These are phyloP conservation scores for Epicauta chinensis DNA, from an alignment of 1,140 invertebrate species.

Conservation along the genomic window DNA sequence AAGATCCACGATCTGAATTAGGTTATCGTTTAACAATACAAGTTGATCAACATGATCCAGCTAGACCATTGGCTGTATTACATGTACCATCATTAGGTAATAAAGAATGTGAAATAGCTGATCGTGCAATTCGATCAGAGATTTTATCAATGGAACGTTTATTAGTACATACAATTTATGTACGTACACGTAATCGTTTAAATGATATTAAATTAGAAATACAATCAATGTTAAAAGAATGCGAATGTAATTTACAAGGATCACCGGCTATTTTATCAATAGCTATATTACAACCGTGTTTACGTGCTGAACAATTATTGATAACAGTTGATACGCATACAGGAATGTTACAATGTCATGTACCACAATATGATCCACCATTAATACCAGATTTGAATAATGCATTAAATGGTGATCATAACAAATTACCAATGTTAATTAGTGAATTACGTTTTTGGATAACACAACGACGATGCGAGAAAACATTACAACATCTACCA, in stretches of 20 bases:
- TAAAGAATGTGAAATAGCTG: slow-evolving; percentile 66
- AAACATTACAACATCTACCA: slow-evolving; percentile 88
- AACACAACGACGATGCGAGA: slow-evolving; percentile 84
- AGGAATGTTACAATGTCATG: slow-evolving; percentile 84
- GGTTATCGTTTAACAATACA: slow-evolving; percentile 84
- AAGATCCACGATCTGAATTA: slow-evolving; percentile 74
- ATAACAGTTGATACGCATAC: slow-evolving; percentile 91
- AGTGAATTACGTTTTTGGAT: slow-evolving; percentile 81
- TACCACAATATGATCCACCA: slow-evolving; percentile 82
- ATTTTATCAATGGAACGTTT: slow-evolving; percentile 90
- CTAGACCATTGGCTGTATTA: slow-evolving; percentile 73
- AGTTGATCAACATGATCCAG: slow-evolving; percentile 76
- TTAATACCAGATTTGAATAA: slow-evolving; percentile 75
- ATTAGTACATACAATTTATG: slow-evolving; percentile 95
- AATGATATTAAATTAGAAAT: slow-evolving; percentile 78
- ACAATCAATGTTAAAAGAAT: slow-evolving; percentile 63
- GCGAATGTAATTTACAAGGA: slow-evolving; percentile 68
- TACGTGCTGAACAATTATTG: slow-evolving; percentile 83
- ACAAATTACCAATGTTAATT: slow-evolving; percentile 60
- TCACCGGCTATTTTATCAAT: slow-evolving; percentile 88
- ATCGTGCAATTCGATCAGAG: slow-evolving; percentile 76
- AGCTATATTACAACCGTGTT: slow-evolving; percentile 80
- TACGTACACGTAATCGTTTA: slow-evolving; percentile 76
- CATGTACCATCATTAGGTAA: slow-evolving; percentile 76
- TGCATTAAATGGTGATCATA: slow-evolving; percentile 71